Percentiles rank a stretch among this genome's conserved stretches.
Conservation (phyloP, 2,888 invertebrate genomes). For the Operophtera brumata region DNA sequence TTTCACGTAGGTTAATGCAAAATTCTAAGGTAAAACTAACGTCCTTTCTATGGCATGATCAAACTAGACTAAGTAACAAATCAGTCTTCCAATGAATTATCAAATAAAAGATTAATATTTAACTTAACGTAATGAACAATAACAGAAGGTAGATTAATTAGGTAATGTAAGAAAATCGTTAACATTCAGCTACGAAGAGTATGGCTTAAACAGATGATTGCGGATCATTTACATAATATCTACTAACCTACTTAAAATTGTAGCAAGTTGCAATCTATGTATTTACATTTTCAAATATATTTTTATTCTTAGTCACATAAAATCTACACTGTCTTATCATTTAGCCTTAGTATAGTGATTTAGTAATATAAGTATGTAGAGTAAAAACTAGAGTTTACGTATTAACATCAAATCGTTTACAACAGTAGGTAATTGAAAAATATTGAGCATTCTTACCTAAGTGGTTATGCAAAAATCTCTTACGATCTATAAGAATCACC, state of each 20-base stretch:
- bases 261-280: conserved; percentile 19
- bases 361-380: conserved; percentile 4
- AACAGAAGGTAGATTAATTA: conserved; percentile 17
- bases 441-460: conserved; percentile 75
- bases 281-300: conserved; percentile 19
- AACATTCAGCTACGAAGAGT: conserved; percentile 6
- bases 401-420: conserved; percentile 53
- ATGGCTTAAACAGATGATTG: conserved; percentile 14
- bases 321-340: conserved; percentile 29
- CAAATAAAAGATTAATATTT: conserved; percentile 66
- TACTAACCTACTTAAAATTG: conserved; percentile 5
- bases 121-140: conserved; percentile 30
- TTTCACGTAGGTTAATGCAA: conserved; percentile 51
- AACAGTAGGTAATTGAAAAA: conserved; percentile 50
- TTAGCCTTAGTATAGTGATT: conserved; percentile 28
- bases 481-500: conserved; percentile 60
- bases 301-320: conserved; percentile 3
- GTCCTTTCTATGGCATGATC: conserved; percentile 78
- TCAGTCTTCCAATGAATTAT: conserved; percentile 78
- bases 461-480: conserved; percentile 51
- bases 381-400: conserved; percentile 49
- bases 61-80: conserved; percentile 81
- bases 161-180: conserved; percentile 8
- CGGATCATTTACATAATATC: background rate
- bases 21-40: conserved; percentile 56